These are phyloP conservation scores for Anthopleura xanthogrammica DNA, from an alignment of 92 coral and sea anemone genomes.

Conservation along the genomic window DNA sequence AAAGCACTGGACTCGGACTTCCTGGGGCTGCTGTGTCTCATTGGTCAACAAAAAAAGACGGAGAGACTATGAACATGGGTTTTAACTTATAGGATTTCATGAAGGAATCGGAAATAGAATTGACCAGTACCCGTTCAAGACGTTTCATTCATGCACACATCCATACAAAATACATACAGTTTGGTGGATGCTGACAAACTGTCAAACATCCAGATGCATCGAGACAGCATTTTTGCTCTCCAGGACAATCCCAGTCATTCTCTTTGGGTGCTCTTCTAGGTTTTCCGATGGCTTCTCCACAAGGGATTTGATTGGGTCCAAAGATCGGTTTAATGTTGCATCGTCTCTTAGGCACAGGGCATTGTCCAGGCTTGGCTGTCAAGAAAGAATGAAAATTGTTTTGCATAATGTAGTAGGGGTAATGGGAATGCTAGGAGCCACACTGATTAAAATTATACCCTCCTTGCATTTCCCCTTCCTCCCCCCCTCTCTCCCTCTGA, in stretches of 20 bases:
- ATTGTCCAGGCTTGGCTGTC: slow-evolving; percentile 30
- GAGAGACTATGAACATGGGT: too few species aligned
- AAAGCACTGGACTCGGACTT: too few species aligned
- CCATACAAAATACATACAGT: slow-evolving; percentile 11
- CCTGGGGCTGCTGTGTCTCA: too few species aligned
- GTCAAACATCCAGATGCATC: slow-evolving; percentile 29
- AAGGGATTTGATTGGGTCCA: slow-evolving; percentile 32
- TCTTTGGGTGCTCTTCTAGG: slow-evolving; percentile 21
- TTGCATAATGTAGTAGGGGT: not conserved
- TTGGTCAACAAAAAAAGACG: too few species aligned
- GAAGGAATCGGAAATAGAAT: too few species aligned
- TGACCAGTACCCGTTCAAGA: too few species aligned
- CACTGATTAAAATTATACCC: too few species aligned
- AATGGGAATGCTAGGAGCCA: not conserved
- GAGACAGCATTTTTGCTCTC: slow-evolving; percentile 59
- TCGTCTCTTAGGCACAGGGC: not conserved
- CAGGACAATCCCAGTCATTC: slow-evolving; percentile 59
- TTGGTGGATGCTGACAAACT: slow-evolving; percentile 41
- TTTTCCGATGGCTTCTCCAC: slow-evolving; percentile 28
- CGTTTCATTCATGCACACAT: too few species aligned
- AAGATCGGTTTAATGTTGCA: slow-evolving; percentile 8
- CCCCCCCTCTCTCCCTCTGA: too few species aligned
- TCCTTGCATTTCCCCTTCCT: too few species aligned
- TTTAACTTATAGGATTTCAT: too few species aligned
- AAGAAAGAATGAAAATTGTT: not conserved